Conservation (phyloP, 1,140 invertebrate species). For the Metopolophium dirhodum region DNA sequence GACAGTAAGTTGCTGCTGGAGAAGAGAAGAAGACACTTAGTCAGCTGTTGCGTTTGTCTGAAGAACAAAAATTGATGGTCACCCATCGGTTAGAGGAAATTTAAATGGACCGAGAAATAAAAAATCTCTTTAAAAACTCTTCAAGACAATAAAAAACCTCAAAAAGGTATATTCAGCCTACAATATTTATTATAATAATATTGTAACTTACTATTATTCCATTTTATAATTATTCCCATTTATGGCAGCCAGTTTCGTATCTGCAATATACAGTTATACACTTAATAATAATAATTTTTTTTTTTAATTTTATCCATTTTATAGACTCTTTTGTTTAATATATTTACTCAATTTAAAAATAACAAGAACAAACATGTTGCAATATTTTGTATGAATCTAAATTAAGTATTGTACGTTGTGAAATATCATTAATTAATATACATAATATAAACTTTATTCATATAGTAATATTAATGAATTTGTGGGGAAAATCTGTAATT, state of each 20-base stretch:
- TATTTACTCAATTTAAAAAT: not conserved
- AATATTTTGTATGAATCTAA: too few relatives aligned
- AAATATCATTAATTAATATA: too few relatives aligned
- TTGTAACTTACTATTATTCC: not conserved
- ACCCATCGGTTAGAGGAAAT: conserved; percentile 96
- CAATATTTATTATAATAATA: conserved; percentile 29
- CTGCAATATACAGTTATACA: conserved; percentile 53
- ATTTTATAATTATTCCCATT: conserved; percentile 26
- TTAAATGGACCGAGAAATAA: conserved; percentile 88
- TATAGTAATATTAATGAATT: too few relatives aligned
- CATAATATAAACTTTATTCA: too few relatives aligned
- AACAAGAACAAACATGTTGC: too few relatives aligned
- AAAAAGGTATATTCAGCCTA: conserved; percentile 32
- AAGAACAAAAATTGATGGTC: conserved; percentile 94
- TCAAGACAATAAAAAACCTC: conserved; percentile 49
- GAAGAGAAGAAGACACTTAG: conserved; percentile 99
- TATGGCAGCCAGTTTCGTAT: conserved; percentile 41
- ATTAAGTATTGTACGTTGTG: not conserved
- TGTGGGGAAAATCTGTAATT: too few relatives aligned
- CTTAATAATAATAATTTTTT: conserved; percentile 5
- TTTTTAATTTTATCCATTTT: conserved; percentile 34
- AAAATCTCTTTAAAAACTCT: too few relatives aligned
- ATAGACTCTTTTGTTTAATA: not conserved
- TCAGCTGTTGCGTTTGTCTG: conserved; percentile 92
- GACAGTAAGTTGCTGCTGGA: conserved; percentile 86